phyloP scores from a whole-genome alignment of 2,888 invertebrate genomes.

The Drosophila limbata region DNA sequence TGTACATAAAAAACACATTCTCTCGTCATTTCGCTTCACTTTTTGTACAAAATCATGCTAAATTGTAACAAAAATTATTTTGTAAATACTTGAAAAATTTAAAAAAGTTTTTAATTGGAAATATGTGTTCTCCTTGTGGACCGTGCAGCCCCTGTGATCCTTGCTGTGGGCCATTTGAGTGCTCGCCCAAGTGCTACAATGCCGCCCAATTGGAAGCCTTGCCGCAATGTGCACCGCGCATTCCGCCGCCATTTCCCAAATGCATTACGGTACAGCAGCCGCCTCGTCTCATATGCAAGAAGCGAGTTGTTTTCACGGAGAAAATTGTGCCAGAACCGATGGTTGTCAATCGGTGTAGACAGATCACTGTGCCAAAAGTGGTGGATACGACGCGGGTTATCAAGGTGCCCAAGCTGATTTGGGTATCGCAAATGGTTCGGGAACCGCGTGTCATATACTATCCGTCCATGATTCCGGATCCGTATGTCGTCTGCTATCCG shows the following conservation, averaged over 20 bases:
- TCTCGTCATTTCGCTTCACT: constrained; percentile 3
- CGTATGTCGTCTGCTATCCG: constrained; percentile 16
- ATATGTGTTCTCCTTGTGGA: constrained; percentile 12
- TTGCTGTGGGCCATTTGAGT: constrained; percentile 14
- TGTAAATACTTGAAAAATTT: constrained; percentile 6
- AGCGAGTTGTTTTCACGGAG: constrained; percentile 6
- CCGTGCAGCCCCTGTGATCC: constrained; percentile 16
- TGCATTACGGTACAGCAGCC: constrained; percentile 15
- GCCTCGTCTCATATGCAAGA: constrained; percentile 4
- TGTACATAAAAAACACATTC: background rate
- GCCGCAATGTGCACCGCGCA: constrained; percentile 13
- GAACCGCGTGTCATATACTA: constrained; percentile 82
- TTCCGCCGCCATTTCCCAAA: constrained; percentile 10
- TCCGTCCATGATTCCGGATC: constrained; percentile 63
- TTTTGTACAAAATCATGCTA: constrained; percentile 16
- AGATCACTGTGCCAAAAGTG: constrained; percentile 10
- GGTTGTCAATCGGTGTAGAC: constrained; percentile 8
- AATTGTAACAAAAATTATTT: constrained; percentile 14
- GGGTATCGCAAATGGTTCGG: constrained; percentile 77
- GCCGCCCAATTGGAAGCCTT: constrained; percentile 10
- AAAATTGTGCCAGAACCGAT: constrained; percentile 4
- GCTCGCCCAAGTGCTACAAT: constrained; percentile 13
- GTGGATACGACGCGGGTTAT: constrained; percentile 14
- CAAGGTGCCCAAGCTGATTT: constrained; percentile 14
- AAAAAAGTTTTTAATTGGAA: constrained; percentile 7